These are phyloP conservation scores for Hormiphora californensis DNA, from an alignment of 37 sponge, comb jelly and placozoan species.

Conservation along the genomic window DNA sequence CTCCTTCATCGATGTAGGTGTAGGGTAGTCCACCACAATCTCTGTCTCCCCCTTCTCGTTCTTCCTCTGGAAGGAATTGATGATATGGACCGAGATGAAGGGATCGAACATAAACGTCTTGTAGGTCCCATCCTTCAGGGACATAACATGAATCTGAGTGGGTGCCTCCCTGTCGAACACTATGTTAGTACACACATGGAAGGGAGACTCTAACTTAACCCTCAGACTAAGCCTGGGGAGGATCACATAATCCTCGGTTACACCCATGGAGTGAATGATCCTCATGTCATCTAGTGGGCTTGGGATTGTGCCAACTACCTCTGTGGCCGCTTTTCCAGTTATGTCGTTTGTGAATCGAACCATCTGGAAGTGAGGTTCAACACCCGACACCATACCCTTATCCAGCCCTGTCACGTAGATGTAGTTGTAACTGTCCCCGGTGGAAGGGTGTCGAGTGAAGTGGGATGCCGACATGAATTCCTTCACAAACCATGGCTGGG, in stretches of 20 bases:
- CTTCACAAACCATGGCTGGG: background rate
- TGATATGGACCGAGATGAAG: background rate
- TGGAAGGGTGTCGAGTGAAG: background rate
- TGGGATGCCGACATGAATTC: slow-evolving; percentile 24
- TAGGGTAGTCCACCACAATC: slow-evolving; percentile 4
- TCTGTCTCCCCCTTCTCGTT: slow-evolving; percentile 16
- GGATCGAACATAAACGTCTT: background rate
- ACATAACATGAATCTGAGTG: background rate
- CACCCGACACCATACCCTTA: background rate
- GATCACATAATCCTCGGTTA: background rate
- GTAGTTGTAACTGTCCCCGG: slow-evolving; percentile 20
- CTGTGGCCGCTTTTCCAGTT: background rate
- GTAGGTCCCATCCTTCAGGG: background rate
- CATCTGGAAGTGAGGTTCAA: background rate
- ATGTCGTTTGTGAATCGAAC: background rate
- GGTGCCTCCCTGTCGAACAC: background rate
- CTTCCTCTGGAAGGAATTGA: background rate
- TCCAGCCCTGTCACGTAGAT: background rate
- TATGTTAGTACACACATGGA: background rate
- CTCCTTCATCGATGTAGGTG: background rate
- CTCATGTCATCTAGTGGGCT: background rate
- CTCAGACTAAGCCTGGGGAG: background rate
- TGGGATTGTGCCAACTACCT: background rate
- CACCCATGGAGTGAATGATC: background rate
- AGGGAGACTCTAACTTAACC: background rate